A percentile compares a stretch with the other conserved stretches of the same genome.
These are phyloP conservation scores for Lordiphosa fenestrarum DNA, from an alignment of 2,888 invertebrate genomes.

Conservation along the genomic window DNA sequence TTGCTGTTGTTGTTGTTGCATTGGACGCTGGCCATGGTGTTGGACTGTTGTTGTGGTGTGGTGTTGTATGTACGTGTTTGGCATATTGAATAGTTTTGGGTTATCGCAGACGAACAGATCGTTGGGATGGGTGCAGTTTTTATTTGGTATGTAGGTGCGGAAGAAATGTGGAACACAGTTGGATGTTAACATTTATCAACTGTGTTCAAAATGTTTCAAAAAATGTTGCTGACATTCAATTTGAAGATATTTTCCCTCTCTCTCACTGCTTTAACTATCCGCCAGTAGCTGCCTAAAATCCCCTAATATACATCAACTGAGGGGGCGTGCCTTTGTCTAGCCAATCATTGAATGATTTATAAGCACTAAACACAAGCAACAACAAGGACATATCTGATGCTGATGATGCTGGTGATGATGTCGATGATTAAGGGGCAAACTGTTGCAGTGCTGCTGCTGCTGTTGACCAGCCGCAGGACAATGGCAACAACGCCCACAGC, in stretches of 20 bases:
- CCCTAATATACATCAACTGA: neutral
- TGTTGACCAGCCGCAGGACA: constrained; percentile 40
- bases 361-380: constrained; percentile 50
- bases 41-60: too few species aligned
- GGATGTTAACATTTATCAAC: too few species aligned
- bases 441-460: constrained; percentile 13
- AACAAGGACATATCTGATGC: constrained; percentile 14
- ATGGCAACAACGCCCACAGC: constrained; percentile 54
- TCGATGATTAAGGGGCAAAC: neutral
- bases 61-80: constrained; percentile 44
- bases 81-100: constrained; percentile 51
- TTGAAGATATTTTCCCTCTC: too few species aligned
- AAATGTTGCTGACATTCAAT: too few species aligned
- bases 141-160: neutral
- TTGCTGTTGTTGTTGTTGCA: neutral
- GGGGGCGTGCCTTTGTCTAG: constrained; percentile 6
- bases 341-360: constrained; percentile 50
- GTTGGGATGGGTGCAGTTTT: neutral
- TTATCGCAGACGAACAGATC: neutral
- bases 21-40: constrained; percentile 12
- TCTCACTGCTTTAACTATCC: too few species aligned
- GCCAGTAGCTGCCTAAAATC: too few species aligned
- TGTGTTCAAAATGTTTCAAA: too few species aligned
- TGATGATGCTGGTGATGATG: constrained; percentile 9
- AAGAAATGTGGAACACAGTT: too few species aligned